These are phyloP conservation scores for Fragum sueziense DNA, from an alignment of 2,888 invertebrate genomes.

Conservation along the genomic window DNA sequence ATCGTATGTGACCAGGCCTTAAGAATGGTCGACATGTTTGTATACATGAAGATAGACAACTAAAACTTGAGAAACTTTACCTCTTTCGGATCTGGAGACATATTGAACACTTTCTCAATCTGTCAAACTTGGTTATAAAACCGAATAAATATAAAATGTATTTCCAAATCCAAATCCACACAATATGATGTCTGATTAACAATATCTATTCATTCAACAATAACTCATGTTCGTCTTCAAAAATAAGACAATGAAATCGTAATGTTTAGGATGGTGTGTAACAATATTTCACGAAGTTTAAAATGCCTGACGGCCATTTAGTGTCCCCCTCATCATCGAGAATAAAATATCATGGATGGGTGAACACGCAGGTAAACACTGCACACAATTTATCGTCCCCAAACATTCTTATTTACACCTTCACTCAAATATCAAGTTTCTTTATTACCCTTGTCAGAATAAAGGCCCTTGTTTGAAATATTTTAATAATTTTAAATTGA, in stretches of 20 bases:
- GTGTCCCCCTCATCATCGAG: constrained; percentile 8
- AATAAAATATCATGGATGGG: constrained; percentile 1
- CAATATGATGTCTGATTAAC: too few species aligned
- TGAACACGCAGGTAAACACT: constrained; percentile 5
- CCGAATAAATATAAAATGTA: too few species aligned
- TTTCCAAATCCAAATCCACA: too few species aligned
- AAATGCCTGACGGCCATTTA: constrained; percentile 23
- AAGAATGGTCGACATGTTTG: too few species aligned
- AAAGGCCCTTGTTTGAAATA: too few species aligned
- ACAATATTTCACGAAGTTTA: not conserved
- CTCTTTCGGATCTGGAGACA: not conserved
- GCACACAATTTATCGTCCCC: not conserved
- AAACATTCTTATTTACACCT: too few species aligned
- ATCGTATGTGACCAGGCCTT: too few species aligned
- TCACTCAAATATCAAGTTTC: too few species aligned
- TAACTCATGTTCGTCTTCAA: not conserved
- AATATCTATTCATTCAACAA: not conserved
- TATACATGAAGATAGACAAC: too few species aligned
- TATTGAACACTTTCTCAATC: not conserved
- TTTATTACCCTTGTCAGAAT: too few species aligned
- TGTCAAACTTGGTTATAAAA: not conserved
- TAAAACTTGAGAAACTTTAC: too few species aligned
- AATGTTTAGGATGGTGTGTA: constrained; percentile 7
- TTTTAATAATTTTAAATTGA: too few species aligned
- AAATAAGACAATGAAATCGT: not conserved